Percentiles rank a stretch among this genome's conserved stretches.
Evolutionary conservation across 2,888 invertebrate species (phyloP).

Genomic region (Cephus pulcher): DNA sequence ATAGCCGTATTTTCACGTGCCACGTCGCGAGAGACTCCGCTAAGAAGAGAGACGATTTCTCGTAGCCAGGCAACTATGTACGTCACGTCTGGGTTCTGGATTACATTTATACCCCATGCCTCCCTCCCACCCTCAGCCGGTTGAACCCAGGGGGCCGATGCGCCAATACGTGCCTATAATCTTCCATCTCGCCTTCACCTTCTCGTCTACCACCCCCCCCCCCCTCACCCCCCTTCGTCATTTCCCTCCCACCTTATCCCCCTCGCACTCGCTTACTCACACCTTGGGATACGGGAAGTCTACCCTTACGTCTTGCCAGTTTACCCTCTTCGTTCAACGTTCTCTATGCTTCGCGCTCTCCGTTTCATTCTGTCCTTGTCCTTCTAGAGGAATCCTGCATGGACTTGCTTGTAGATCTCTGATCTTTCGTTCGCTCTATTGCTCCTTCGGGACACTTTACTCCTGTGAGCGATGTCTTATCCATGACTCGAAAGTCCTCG

Average conservation of each 20-base stretch:
- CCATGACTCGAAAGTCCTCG: constrained; percentile 43
- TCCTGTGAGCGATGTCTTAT: constrained; percentile 44
- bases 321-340: constrained; percentile 22
- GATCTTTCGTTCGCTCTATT: constrained; percentile 31
- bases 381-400: neutral
- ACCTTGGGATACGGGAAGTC: constrained; percentile 1
- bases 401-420: neutral
- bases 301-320: constrained; percentile 22
- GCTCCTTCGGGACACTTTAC: constrained; percentile 46
- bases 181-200: constrained; percentile 36
- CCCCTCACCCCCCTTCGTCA: neutral
- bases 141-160: constrained; percentile 58
- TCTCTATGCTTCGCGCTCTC: neutral
- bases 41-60: constrained; percentile 21
- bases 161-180: constrained; percentile 65
- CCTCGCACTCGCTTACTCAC: constrained; percentile 15
- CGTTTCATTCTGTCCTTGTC: constrained; percentile 1
- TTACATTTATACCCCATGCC: constrained; percentile 59
- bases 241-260: constrained; percentile 6
- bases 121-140: constrained; percentile 16
- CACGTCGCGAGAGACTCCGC: neutral
- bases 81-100: constrained; percentile 63
- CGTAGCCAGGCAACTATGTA: constrained; percentile 44
- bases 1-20: neutral
- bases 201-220: constrained; percentile 19